Base-by-base conservation (phyloP, 2,888 invertebrate species). In the Lysandra bellargus region DNA sequence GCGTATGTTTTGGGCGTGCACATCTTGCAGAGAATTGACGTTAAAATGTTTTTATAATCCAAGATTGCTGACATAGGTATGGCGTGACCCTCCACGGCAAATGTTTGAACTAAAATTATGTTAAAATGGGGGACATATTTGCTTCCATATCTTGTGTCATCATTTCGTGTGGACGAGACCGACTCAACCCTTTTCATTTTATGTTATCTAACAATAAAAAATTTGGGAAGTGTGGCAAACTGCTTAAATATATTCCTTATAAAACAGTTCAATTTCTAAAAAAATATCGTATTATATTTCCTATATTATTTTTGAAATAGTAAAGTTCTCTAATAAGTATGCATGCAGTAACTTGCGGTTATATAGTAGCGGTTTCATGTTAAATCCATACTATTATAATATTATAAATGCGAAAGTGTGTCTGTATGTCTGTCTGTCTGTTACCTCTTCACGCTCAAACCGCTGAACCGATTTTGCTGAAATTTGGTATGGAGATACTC, bases 101-200 rank as follows among this genome's bases (percentile, higher is more conserved):
- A 75, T 75, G 75, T 75, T 75, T 75, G 75, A 49, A 75, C 75
- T 75, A 75, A 75, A 75, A 75, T 75, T 75, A 75, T 75, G 75
- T 44, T 49, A 75, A 75, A 75, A 75, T 53, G 49, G 44, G 23
- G 75, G 75, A 9, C 75, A 75, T 49, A 44, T 75, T 75, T 75
- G 75, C 75, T 75, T 49, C 75, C 49, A 75, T 44, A 44, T 75
- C 75, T 49, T 49, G 49, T 75, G 44, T 44, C 49, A 23, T 75
- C 75, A 75, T 75, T 75, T 53, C 12, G 9, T 69, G 33, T 14
- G 4, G 69, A 30, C 64, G 30, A 14, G 69, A 12, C 69, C 69
- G 9, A 14, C 69, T 69, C 33, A 69, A 69, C 69, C 69, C 69
- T 37, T 69, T 69, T 69, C 14, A 14, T 33, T 61, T 64, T 64